phyloP scores from a whole-genome alignment of 2,113 vertebrate species.

The Prionailurus viverrinus region DNA sequence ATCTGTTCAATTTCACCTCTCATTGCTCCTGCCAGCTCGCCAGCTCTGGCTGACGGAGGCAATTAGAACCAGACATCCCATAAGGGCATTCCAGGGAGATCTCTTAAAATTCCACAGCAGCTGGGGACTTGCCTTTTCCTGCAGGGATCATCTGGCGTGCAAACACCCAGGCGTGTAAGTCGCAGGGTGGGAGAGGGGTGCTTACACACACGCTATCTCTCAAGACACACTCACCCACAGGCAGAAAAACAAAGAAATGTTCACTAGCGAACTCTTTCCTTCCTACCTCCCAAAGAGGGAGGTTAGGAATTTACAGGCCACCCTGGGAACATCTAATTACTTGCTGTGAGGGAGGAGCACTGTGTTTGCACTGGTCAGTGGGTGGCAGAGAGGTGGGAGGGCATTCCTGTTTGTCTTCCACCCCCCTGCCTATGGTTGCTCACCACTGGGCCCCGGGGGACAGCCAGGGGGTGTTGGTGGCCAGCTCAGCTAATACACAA shows the following conservation, averaged over 20 bases:
- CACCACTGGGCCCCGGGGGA: neutral
- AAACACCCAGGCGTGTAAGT: slow-evolving; percentile 68
- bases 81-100: slow-evolving; percentile 80
- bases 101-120: slow-evolving; percentile 80
- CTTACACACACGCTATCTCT: neutral
- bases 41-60: slow-evolving; percentile 69
- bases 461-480: neutral
- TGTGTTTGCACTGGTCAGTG: slow-evolving; percentile 30
- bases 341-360: neutral
- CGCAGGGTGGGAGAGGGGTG: neutral
- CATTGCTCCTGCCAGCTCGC: slow-evolving; percentile 73
- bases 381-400: neutral
- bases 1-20: slow-evolving; percentile 83
- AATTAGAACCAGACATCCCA: slow-evolving; percentile 83
- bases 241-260: slow-evolving; percentile 28
- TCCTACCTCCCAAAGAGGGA: slow-evolving; percentile 46
- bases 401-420: neutral
- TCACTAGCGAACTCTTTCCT: neutral
- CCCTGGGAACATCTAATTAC: slow-evolving; percentile 45
- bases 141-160: slow-evolving; percentile 78
- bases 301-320: slow-evolving; percentile 16
- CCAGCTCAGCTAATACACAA: neutral
- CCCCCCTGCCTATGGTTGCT: neutral
- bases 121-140: slow-evolving; percentile 78
- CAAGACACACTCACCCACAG: neutral